phyloP scores from a whole-genome alignment of 2,888 invertebrate species.

The Teinopalpus imperialis region DNA sequence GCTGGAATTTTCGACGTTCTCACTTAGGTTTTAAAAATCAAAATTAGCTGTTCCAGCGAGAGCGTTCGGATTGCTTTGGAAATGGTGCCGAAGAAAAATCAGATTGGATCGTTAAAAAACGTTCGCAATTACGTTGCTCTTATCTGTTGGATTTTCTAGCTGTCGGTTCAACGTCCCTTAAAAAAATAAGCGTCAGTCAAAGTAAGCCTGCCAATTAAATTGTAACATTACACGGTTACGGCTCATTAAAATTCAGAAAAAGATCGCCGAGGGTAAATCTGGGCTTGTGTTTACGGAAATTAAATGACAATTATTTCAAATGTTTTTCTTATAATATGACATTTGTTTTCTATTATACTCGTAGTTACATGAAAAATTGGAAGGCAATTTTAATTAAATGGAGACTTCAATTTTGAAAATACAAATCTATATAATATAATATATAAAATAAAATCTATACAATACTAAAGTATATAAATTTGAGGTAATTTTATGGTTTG shows the following conservation, averaged over 20 bases:
- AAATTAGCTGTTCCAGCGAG: conserved; percentile 33
- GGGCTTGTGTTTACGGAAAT: conserved; percentile 1
- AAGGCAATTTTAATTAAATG: no score
- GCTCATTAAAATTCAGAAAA: conserved; percentile 40
- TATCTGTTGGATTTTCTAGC: conserved; percentile 55
- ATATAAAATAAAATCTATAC: no score
- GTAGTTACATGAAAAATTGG: no score
- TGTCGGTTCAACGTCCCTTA: conserved; percentile 45
- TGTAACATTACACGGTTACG: conserved; percentile 47
- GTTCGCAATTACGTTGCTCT: conserved; percentile 69
- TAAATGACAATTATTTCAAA: conserved; percentile 14
- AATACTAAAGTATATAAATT: no score
- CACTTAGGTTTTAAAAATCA: conserved; percentile 28
- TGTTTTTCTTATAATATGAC: no score
- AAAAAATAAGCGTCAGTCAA: conserved; percentile 57
- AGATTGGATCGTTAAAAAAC: conserved; percentile 77
- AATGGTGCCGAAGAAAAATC: conserved; percentile 59
- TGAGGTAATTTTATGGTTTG: no score
- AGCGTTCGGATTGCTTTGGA: conserved; percentile 48
- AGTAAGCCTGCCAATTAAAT: conserved; percentile 70
- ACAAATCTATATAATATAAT: no score
- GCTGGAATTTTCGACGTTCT: conserved; percentile 34
- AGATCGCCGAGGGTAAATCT: conserved; percentile 4
- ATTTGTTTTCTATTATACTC: no score
- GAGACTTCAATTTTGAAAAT: no score